Percentiles rank a stretch among this genome's conserved stretches.
Evolutionary conservation across 2,797 vertebrate species (phyloP).

Genomic region (Pelochelys cantorii): DNA sequence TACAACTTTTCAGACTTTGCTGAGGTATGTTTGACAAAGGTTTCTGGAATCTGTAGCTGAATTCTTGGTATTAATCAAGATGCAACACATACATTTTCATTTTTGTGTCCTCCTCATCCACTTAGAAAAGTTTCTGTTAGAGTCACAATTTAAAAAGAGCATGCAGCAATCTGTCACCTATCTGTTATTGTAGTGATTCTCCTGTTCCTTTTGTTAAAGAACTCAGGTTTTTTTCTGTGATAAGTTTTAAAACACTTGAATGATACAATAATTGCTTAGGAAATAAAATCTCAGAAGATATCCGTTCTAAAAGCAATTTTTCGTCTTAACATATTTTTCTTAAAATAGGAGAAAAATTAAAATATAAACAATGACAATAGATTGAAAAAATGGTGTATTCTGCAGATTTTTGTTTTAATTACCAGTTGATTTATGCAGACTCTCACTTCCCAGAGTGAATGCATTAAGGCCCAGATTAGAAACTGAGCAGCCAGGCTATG

Average conservation of each 20-base stretch:
- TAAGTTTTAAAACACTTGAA: background rate
- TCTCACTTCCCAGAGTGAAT: fast-evolving
- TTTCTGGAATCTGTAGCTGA: background rate
- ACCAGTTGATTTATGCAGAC: background rate
- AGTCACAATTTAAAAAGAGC: conserved; percentile 34
- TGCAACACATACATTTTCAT: background rate
- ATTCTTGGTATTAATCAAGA: background rate
- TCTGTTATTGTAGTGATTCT: conserved; percentile 29
- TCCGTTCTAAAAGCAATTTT: conserved; percentile 58
- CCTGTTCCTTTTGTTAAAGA: conserved; percentile 31
- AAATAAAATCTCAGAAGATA: background rate
- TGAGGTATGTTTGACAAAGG: background rate
- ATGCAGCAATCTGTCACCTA: background rate
- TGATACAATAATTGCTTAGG: conserved; percentile 2
- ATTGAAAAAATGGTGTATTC: background rate
- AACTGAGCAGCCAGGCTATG: background rate
- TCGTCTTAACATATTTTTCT: background rate
- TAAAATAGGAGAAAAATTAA: conserved; percentile 34
- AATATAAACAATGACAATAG: conserved; percentile 42
- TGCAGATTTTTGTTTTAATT: background rate
- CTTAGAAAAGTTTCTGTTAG: background rate
- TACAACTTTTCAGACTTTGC: conserved; percentile 45
- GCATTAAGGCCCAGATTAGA: background rate
- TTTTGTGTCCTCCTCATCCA: background rate
- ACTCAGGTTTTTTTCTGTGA: background rate